phyloP scores from a whole-genome alignment of 1,140 invertebrate species.

The Drosophila guanche region DNA sequence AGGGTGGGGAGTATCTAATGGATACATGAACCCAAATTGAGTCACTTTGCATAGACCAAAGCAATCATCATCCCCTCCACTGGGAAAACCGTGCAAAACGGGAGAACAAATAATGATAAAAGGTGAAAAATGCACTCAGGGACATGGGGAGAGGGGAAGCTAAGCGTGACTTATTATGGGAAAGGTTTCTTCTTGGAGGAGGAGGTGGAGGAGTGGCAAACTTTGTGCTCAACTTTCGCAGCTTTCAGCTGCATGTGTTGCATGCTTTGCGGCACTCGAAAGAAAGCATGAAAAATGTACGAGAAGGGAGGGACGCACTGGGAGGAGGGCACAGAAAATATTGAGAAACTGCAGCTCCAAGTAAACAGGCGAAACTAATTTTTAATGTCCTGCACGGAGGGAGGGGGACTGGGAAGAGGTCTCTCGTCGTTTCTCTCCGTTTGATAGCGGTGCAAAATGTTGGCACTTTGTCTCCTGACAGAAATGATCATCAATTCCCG shows the following conservation, averaged over 20 bases:
- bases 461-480: slow-evolving; percentile 55
- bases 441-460: slow-evolving; percentile 55
- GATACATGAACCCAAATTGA: slow-evolving; percentile 55
- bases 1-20: slow-evolving; percentile 30
- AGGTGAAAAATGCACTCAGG: slow-evolving; percentile 48
- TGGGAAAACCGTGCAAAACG: slow-evolving; percentile 24
- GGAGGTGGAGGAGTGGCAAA: slow-evolving; percentile 25
- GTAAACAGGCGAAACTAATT: slow-evolving; percentile 66
- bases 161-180: slow-evolving; percentile 54
- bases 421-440: not conserved
- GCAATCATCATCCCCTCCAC: slow-evolving; percentile 18
- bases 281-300: slow-evolving; percentile 32
- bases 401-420: not conserved
- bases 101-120: slow-evolving; percentile 53
- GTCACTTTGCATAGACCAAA: slow-evolving; percentile 51
- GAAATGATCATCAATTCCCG: slow-evolving; percentile 43
- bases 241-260: slow-evolving; percentile 63
- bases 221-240: slow-evolving; percentile 53
- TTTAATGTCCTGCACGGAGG: slow-evolving; percentile 43
- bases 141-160: slow-evolving; percentile 2
- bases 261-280: slow-evolving; percentile 45
- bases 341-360: slow-evolving; percentile 37
- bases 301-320: not conserved
- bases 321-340: slow-evolving; percentile 9
- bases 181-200: not conserved